Evolutionary conservation across 2,888 invertebrate genomes (phyloP).

Genomic region (Apamea anceps): DNA sequence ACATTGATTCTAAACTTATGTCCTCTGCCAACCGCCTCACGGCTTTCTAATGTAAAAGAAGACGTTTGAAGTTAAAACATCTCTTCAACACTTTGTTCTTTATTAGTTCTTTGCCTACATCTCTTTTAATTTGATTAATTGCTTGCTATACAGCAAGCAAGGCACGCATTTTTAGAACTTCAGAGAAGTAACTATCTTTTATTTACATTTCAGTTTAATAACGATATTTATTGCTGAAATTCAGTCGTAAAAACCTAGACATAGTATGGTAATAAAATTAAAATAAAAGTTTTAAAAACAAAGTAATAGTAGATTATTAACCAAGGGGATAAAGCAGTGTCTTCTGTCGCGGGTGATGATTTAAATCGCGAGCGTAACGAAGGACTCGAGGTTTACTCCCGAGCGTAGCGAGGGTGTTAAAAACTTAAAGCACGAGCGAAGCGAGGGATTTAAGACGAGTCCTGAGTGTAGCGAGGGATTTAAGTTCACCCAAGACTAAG

Average conservation of each 20-base stretch:
- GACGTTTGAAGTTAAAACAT: constrained; percentile 61
- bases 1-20: constrained; percentile 56
- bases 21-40: constrained; percentile 54
- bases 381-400: no score
- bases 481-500: no score
- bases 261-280: constrained; percentile 38
- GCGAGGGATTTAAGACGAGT: no score
- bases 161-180: constrained; percentile 12
- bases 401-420: no score
- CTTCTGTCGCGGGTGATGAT: no score
- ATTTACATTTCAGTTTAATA: constrained; percentile 20
- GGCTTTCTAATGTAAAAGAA: constrained; percentile 52
- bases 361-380: no score
- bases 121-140: constrained; percentile 48
- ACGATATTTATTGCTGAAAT: constrained; percentile 33
- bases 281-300: constrained; percentile 15
- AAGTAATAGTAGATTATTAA: no score
- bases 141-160: constrained; percentile 29
- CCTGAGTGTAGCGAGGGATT: no score
- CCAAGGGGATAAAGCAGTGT: no score
- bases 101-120: constrained; percentile 60
- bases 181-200: background rate
- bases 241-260: constrained; percentile 30
- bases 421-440: no score
- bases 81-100: constrained; percentile 54